Evolutionary conservation across 2,888 invertebrate species (phyloP).

Genomic region (Salpingus planirostris): DNA sequence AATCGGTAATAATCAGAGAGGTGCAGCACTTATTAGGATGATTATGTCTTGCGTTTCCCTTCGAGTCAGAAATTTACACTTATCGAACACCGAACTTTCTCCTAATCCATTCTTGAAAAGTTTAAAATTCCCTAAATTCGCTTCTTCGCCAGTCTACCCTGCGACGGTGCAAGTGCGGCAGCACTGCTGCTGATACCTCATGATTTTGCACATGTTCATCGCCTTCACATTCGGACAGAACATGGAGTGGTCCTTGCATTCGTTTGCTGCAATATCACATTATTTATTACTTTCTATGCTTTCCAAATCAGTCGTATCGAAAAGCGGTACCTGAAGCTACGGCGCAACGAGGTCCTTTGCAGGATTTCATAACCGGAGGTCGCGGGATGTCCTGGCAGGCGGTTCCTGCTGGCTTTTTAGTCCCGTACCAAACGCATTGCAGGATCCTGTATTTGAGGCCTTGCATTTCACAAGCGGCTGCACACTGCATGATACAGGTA

Average conservation of each 20-base stretch:
- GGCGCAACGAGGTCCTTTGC: slow-evolving; percentile 66
- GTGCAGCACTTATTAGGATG: too few species aligned
- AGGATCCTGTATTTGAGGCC: slow-evolving; percentile 84
- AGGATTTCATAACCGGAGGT: slow-evolving; percentile 70
- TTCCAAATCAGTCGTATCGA: too few species aligned
- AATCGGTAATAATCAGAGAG: too few species aligned
- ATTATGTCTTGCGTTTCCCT: too few species aligned
- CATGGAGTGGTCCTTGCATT: slow-evolving; percentile 72
- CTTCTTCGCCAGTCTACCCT: too few species aligned
- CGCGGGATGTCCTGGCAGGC: slow-evolving; percentile 71
- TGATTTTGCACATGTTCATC: slow-evolving; percentile 80
- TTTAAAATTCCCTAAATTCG: too few species aligned
- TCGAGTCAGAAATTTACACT: too few species aligned
- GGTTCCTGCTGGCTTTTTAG: slow-evolving; percentile 73
- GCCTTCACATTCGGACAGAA: slow-evolving; percentile 80
- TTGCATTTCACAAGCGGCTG: slow-evolving; percentile 70
- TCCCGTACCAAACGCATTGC: slow-evolving; percentile 88
- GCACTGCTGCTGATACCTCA: slow-evolving; percentile 77
- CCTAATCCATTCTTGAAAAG: too few species aligned
- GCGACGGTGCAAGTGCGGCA: slow-evolving; percentile 82
- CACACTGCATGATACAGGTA: slow-evolving; percentile 65
- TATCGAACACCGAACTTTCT: too few species aligned
- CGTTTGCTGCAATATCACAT: slow-evolving; percentile 47
- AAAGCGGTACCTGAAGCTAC: too few species aligned
- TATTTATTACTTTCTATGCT: too few species aligned